Conservation (phyloP, 2,888 invertebrate species). For the Microctonus hyperodae region DNA sequence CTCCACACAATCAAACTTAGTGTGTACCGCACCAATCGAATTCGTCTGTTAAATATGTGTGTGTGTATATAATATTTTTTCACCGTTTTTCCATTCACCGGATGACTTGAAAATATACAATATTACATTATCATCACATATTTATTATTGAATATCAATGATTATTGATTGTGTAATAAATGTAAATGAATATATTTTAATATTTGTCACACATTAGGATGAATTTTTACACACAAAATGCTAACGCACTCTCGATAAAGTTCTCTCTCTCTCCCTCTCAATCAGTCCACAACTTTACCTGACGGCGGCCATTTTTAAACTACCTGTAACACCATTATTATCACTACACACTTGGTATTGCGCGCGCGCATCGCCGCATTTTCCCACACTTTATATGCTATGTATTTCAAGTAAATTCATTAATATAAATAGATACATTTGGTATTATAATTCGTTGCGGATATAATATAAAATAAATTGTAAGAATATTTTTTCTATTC, state of each 20-base stretch:
- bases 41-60: neutral
- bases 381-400: constrained; percentile 32
- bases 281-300: constrained; percentile 45
- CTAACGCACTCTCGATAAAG: constrained; percentile 45
- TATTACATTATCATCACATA: neutral
- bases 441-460: no score
- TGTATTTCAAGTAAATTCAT: neutral
- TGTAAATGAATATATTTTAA: neutral
- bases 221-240: constrained; percentile 36
- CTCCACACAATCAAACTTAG: neutral
- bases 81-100: neutral
- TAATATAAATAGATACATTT: neutral
- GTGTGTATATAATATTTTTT: neutral
- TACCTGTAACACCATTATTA: constrained; percentile 50
- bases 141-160: neutral
- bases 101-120: neutral
- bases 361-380: constrained; percentile 37
- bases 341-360: no score
- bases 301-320: constrained; percentile 61
- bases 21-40: neutral
- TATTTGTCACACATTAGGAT: neutral
- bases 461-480: no score
- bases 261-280: constrained; percentile 23
- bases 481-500: no score
- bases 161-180: neutral